Base-by-base conservation (phyloP, 2,797 vertebrate species). In the Heteromormyrus szaboi region DNA sequence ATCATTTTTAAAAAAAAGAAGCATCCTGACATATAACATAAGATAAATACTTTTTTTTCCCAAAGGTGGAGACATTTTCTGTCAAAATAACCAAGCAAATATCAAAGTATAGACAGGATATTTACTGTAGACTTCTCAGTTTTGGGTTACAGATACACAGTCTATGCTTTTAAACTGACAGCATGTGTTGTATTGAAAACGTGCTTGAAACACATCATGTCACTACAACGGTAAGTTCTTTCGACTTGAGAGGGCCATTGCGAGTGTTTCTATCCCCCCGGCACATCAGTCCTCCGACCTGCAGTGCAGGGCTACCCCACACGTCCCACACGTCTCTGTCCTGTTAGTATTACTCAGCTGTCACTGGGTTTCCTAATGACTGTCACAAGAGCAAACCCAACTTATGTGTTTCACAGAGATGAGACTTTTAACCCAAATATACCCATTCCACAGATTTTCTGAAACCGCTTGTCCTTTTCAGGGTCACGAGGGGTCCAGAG, bases 381-480 rank as follows among this genome's bases (percentile, higher is more conserved):
- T 50, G 46, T 19, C 22, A 48, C 11, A 29, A 53, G 46, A 85
- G 46, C 48, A 53, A 51, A 29, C 22, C 48, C 83, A 85, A 17
- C 22, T 5, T 51, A 14, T 85, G 9, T 53, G 41, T 83, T 44
- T 51, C 11, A 51, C 46, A 51, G 48, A 29, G 19, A 48, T 3
- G n/a, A 84, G 8, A 84, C n/a, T 50, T 84, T 50, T 84, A 84
- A 84, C n/a, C 81, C 44, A 33, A 37, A 79, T 79, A 79, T 79
- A 79, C 41, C 29, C 37, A 41, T 79, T 19, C 29, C 59, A 25
- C 9, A 9, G 7, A 62, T 62, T 62, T 62, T 25, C 22, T 25
- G 59, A 3, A 62, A 9, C 8, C 0, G 2, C 22, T 25, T 25
- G 22, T 62, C 22, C 59, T 11, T 25, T 62, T 62, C 59, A 62